A percentile compares a stretch with the other conserved stretches of the same genome.
phyloP scores from a whole-genome alignment of 2,797 vertebrate species.

The Petrocephalus sullivani region DNA sequence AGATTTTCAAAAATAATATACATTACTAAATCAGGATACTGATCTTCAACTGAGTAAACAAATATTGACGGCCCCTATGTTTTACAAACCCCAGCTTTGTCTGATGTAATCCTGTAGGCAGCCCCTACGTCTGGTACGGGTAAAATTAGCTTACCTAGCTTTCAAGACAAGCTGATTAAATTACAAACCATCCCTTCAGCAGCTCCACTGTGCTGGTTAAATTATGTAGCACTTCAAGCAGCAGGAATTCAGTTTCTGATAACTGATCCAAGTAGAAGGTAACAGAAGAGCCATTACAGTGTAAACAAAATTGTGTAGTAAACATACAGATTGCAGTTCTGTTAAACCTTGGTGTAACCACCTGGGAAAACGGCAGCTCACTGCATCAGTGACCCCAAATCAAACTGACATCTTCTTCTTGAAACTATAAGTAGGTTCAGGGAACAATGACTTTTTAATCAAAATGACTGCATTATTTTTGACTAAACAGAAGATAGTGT shows the following conservation, averaged over 20 bases:
- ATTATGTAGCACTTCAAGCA: not conserved
- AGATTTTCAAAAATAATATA: not conserved
- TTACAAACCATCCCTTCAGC: not conserved
- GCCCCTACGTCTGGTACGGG: not conserved
- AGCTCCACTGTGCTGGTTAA: not conserved
- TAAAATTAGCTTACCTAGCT: not conserved
- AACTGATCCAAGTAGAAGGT: not conserved
- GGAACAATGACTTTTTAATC: not conserved
- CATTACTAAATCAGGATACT: not conserved
- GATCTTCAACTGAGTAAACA: not conserved
- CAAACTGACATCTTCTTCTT: not conserved
- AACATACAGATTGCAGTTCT: not conserved
- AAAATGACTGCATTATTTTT: not conserved
- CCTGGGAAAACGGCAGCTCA: not conserved
- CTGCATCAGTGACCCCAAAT: not conserved
- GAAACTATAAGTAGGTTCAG: not conserved
- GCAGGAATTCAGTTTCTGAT: not conserved
- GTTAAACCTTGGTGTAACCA: not conserved
- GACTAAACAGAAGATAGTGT: not conserved
- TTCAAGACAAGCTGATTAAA: slow-evolving; percentile 8
- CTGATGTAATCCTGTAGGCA: not conserved
- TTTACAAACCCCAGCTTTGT: not conserved
- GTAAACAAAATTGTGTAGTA: not conserved
- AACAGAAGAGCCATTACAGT: not conserved
- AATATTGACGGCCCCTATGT: not conserved